These are phyloP conservation scores for Nasonia longicornis DNA, from an alignment of 1,140 invertebrate genomes.

Conservation along the genomic window DNA sequence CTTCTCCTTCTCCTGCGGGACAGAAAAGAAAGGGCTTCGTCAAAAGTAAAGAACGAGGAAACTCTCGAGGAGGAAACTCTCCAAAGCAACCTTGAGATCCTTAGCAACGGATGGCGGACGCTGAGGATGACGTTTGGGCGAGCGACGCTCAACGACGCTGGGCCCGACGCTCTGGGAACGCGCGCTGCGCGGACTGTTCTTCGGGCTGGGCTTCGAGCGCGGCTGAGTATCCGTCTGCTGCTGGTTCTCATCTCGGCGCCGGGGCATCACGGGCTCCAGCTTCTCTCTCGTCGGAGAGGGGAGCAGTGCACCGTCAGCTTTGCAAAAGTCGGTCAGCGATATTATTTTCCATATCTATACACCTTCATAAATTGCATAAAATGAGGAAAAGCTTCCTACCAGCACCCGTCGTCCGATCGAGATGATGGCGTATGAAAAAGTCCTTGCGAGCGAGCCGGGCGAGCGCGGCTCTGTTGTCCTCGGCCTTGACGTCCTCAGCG, in stretches of 20 bases:
- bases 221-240: constrained; percentile 57
- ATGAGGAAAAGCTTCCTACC: constrained; percentile 64
- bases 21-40: neutral
- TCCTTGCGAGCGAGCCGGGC: constrained; percentile 68
- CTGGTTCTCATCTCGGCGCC: constrained; percentile 72
- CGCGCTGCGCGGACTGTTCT: constrained; percentile 73
- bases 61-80: too few relatives aligned
- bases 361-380: neutral
- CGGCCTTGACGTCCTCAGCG: constrained; percentile 62
- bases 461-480: constrained; percentile 66
- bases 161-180: constrained; percentile 81
- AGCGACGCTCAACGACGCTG: constrained; percentile 73
- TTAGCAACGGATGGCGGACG: constrained; percentile 72
- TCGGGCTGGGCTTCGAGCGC: constrained; percentile 74
- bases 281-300: constrained; percentile 80
- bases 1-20: constrained; percentile 57
- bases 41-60: too few relatives aligned
- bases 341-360: neutral
- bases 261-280: constrained; percentile 77
- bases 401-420: constrained; percentile 78
- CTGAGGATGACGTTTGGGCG: constrained; percentile 78
- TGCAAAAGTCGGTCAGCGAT: neutral
- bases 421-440: constrained; percentile 76
- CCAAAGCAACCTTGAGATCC: constrained; percentile 60
- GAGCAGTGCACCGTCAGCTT: constrained; percentile 72